phyloP scores from a whole-genome alignment of 2,797 vertebrate genomes.

The Phalloptychus januarius region DNA sequence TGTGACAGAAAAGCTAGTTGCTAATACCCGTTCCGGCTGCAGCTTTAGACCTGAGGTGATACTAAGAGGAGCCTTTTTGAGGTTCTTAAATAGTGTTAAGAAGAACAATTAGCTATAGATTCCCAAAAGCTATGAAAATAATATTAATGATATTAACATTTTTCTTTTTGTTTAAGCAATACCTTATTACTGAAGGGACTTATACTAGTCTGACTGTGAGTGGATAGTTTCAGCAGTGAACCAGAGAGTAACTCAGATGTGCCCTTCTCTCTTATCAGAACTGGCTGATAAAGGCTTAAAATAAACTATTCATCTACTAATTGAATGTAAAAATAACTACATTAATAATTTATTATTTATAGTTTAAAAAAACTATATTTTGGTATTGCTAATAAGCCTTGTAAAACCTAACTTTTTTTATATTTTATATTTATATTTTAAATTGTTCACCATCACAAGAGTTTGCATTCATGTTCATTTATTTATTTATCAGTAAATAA shows the following conservation, averaged over 20 bases:
- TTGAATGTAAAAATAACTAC: background rate
- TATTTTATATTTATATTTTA: background rate
- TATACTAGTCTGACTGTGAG: background rate
- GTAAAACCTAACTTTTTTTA: background rate
- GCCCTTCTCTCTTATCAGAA: background rate
- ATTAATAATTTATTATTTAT: background rate
- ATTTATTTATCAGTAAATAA: too few relatives aligned
- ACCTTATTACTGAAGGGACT: background rate
- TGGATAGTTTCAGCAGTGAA: background rate
- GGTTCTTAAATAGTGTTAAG: background rate
- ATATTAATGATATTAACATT: background rate
- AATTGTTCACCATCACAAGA: too few relatives aligned
- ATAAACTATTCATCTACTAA: background rate
- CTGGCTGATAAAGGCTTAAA: background rate
- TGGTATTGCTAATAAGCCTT: background rate
- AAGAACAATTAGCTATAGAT: background rate
- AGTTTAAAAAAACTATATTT: background rate
- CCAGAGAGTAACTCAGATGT: background rate
- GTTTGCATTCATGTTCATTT: too few relatives aligned
- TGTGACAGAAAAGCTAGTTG: constrained; percentile 28
- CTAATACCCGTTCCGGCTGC: constrained; percentile 25
- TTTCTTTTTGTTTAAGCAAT: background rate
- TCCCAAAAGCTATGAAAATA: background rate
- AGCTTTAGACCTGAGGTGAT: constrained; percentile 27
- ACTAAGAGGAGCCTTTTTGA: constrained; percentile 14